These are phyloP conservation scores for Holacanthus passer DNA, from an alignment of 2,113 vertebrate species.

Conservation along the genomic window DNA sequence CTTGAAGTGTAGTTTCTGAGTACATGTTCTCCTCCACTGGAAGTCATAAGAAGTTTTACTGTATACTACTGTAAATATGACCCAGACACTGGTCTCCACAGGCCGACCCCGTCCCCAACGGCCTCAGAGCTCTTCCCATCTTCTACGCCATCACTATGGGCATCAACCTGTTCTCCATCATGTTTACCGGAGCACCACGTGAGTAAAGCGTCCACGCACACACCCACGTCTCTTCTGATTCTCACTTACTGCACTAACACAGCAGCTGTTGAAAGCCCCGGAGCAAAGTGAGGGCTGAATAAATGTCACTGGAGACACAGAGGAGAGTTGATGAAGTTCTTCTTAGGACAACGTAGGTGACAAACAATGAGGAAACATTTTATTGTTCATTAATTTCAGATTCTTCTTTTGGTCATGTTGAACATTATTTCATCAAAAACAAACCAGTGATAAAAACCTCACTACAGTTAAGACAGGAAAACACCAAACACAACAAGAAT, in stretches of 20 bases:
- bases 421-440: too few species aligned
- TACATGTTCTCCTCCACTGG: background rate
- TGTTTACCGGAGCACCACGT: slow-evolving; percentile 94
- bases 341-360: slow-evolving; percentile 32
- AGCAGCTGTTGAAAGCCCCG: slow-evolving; percentile 34
- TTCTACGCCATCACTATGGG: slow-evolving; percentile 95
- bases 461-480: background rate
- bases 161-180: slow-evolving; percentile 96
- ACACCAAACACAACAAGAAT: slow-evolving; percentile 20
- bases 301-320: slow-evolving; percentile 35
- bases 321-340: slow-evolving; percentile 27
- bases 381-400: too few species aligned
- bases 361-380: background rate
- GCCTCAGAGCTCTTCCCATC: slow-evolving; percentile 91
- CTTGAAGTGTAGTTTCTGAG: background rate
- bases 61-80: background rate
- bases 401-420: too few species aligned
- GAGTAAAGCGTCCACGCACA: slow-evolving; percentile 78
- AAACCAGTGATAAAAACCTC: background rate
- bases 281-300: slow-evolving; percentile 33
- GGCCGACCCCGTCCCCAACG: slow-evolving; percentile 93
- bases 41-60: background rate
- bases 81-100: slow-evolving; percentile 58
- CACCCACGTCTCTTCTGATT: background rate
- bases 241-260: slow-evolving; percentile 11